A percentile compares a stretch with the other conserved stretches of the same genome.
Conservation (phyloP, 2,113 vertebrate genomes). For the Zosterops japonicus region DNA sequence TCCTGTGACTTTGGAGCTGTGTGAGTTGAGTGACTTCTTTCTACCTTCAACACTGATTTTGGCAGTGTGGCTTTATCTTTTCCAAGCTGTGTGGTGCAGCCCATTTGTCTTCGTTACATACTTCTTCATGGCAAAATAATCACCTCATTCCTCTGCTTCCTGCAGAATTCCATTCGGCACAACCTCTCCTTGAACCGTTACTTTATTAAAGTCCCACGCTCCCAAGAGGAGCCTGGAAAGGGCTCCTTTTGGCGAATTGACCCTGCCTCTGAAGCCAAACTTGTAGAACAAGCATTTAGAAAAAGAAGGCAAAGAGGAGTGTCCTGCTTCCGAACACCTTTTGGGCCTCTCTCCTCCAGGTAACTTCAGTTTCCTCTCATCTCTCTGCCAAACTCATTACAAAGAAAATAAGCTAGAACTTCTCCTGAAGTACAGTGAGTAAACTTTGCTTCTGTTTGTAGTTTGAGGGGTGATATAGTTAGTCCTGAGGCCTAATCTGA, state of each 20-base stretch:
- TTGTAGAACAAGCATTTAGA: conserved; percentile 97
- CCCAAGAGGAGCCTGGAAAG: conserved; percentile 97
- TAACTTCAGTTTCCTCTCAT: conserved; percentile 47
- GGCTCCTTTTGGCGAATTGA: conserved; percentile 98
- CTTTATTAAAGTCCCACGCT: conserved; percentile 98
- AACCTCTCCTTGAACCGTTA: conserved; percentile 99
- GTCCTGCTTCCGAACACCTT: conserved; percentile 96
- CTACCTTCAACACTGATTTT: not conserved
- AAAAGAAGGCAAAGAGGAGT: conserved; percentile 95
- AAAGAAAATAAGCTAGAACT: not conserved
- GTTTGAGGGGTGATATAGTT: not conserved
- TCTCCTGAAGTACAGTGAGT: not conserved
- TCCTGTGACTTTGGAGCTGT: not conserved
- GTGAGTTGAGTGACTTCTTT: not conserved
- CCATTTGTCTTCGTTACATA: not conserved
- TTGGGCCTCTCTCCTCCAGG: conserved; percentile 96
- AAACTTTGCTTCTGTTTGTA: not conserved
- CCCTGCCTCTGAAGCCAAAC: conserved; percentile 91
- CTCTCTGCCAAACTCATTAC: not conserved
- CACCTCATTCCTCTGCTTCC: conserved; percentile 6
- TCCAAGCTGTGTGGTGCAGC: not conserved
- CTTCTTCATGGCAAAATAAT: not conserved
- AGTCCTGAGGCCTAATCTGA: not conserved
- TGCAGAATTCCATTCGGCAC: conserved; percentile 98
- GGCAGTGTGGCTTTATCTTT: not conserved